These are phyloP conservation scores for Acanthurus leucopareius DNA, from an alignment of 2,797 vertebrate species.

Conservation along the genomic window DNA sequence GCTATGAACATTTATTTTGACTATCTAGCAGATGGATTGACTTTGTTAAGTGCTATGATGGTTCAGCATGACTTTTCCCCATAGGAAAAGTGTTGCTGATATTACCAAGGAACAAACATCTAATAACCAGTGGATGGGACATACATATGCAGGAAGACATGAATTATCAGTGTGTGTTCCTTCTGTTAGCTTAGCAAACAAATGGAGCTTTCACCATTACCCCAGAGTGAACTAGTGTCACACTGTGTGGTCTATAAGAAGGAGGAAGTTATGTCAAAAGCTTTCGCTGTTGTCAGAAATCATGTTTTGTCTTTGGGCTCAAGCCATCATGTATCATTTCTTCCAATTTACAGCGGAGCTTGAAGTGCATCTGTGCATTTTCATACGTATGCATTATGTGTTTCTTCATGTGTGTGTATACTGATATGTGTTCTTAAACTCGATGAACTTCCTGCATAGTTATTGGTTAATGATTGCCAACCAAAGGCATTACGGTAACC, in stretches of 20 bases:
- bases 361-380: background rate
- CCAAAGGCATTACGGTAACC: background rate
- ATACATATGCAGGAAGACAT: background rate
- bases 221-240: background rate
- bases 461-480: slow-evolving; percentile 24
- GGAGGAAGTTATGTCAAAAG: slow-evolving; percentile 4
- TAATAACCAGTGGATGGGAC: background rate
- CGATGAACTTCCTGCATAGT: background rate
- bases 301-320: background rate
- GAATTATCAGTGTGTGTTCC: background rate
- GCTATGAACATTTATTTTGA: too few relatives aligned
- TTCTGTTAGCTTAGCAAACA: slow-evolving; percentile 20
- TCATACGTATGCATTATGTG: background rate
- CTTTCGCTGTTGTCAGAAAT: background rate
- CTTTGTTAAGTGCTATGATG: background rate
- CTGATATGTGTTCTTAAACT: background rate
- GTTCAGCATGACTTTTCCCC: background rate
- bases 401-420: background rate
- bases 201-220: background rate
- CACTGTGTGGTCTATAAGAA: background rate
- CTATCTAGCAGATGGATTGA: background rate
- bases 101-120: background rate
- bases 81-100: background rate
- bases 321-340: background rate
- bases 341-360: background rate